Evolutionary conservation across 2,888 invertebrate genomes (phyloP), one percentile per base, ranked within the genome.

Genomic region (Apotomis turbidana): DNA sequence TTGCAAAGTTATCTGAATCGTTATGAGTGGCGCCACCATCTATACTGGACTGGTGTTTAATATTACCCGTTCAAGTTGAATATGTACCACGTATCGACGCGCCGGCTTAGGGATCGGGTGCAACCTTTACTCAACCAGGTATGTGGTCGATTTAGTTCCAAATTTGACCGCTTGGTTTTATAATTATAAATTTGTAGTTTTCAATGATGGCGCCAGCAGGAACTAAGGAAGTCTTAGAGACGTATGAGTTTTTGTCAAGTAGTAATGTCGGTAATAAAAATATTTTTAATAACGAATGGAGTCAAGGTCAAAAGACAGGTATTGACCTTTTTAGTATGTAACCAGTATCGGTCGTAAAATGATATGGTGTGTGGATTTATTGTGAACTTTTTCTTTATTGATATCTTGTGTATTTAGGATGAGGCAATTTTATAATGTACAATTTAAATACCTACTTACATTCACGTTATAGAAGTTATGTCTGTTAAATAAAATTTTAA

Each of bases 291-390:
- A 10, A 61, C 15, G 44, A 46, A 61, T 68, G n/a, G 41, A 52
- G 54, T 60, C 60, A 54, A 61, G 60, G 54, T 68, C 61, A 46
- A 27, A 44, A n/a, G 66, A 60, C 54, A 60, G 68, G 52, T 67
- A 27, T 49, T 15, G 6, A 38, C 38, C 52, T 60, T 52, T 55
- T 52, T 64, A 44, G 3, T 51, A 51, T 60, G n/a, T 60, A 44
- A 46, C 55, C 46, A 36, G 6, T 51, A n/a, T 36, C 62, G 51
- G 49, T 49, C 9, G 49, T 8, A 41, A 49, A 57, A 57, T 10
- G 12, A 57, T 36, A 57, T 57, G 12, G 10, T 9, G 49, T 49
- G 3, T 49, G 10, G 41, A 13, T 59, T 59, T 59, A 41, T 59
- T 13, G 36, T 57, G 1, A 5, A 36, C 4, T 36, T 36, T 38